phyloP scores from a whole-genome alignment of 1,140 invertebrate species.

The Brachionus asplanchnoidis region DNA sequence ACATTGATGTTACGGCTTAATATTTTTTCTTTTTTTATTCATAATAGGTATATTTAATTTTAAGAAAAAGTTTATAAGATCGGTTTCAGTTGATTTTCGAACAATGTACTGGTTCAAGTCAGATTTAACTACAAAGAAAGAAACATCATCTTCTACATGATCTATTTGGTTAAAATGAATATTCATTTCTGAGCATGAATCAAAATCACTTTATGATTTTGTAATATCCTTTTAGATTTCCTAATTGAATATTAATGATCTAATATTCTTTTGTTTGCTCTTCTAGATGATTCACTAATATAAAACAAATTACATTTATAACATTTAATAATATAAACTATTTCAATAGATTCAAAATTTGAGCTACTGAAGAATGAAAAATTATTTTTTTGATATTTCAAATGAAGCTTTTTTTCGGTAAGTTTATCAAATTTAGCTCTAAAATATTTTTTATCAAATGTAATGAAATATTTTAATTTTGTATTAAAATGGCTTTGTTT shows the following conservation, averaged over 20 bases:
- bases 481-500: no score
- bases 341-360: neutral
- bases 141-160: neutral
- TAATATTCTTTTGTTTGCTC: neutral
- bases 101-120: neutral
- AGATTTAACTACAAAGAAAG: neutral
- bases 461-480: neutral
- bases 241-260: neutral
- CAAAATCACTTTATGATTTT: neutral
- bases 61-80: neutral
- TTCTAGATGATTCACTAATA: neutral
- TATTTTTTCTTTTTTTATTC: no score
- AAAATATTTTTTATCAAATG: neutral
- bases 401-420: no score
- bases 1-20: no score
- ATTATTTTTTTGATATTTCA: no score
- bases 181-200: neutral
- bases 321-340: neutral
- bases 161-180: neutral
- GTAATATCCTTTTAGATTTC: neutral
- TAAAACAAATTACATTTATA: neutral
- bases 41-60: neutral
- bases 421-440: neutral
- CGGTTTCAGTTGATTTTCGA: neutral
- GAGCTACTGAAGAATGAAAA: no score